Evolutionary conservation across 2,888 invertebrate species (phyloP).

Genomic region (Fragum sueziense): DNA sequence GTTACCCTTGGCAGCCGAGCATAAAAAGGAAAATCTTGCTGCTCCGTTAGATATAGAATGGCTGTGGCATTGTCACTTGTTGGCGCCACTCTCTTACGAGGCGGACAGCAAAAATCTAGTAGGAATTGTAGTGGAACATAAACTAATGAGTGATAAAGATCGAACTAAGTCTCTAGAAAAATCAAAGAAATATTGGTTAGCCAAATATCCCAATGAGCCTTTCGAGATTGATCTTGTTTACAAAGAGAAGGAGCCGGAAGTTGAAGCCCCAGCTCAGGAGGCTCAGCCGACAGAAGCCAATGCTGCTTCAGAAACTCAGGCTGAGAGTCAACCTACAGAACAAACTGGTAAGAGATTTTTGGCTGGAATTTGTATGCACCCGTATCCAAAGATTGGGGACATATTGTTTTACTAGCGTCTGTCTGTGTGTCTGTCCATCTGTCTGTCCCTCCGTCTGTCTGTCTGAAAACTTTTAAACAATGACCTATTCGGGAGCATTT

Average conservation of each 20-base stretch:
- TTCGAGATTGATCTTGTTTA: constrained; percentile 72
- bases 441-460: no score
- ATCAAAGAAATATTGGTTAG: constrained; percentile 73
- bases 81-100: constrained; percentile 79
- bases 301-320: constrained; percentile 28
- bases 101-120: constrained; percentile 76
- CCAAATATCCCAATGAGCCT: constrained; percentile 75
- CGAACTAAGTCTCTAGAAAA: constrained; percentile 73
- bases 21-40: constrained; percentile 77
- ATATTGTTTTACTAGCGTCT: no score
- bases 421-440: no score
- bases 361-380: no score
- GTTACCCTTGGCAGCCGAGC: constrained; percentile 82
- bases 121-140: constrained; percentile 81
- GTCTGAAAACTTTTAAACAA: no score
- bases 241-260: constrained; percentile 47
- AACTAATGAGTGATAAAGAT: constrained; percentile 76
- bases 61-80: constrained; percentile 83
- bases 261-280: constrained; percentile 19
- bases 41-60: constrained; percentile 84
- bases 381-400: no score
- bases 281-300: constrained; percentile 20
- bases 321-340: constrained; percentile 10
- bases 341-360: constrained; percentile 12
- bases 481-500: no score